Base-by-base conservation (phyloP, 2,888 invertebrate genomes). In the Dryadula phaetusa region DNA sequence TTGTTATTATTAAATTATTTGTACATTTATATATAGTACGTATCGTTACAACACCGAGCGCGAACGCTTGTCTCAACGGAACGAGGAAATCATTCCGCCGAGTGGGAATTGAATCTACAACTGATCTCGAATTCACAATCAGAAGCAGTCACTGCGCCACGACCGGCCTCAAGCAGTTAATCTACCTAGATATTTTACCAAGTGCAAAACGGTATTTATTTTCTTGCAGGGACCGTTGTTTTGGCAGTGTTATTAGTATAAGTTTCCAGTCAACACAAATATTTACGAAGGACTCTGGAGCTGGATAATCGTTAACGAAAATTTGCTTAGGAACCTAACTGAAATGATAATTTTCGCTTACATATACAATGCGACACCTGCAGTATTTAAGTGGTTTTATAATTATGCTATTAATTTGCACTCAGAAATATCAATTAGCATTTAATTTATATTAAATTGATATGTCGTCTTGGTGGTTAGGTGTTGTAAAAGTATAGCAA, bases 291-390 rank as follows among this genome's bases (percentile, higher is more conserved):
- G 68, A 65, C 49, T 56, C 58, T 10, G 3, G 44, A 58, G 44
- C 16, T 62, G 69, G 66, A 66, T 69, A 66, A 69, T 62, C 69
- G 58, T 53, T 53, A 44, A 52, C 44, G 65, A 42, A 69, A 69
- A 69, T 69, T 62, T 69, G 44, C 34, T 32, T 49, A 54, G 34
- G 16, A 34, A 65, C 62, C 49, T 25, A 42, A 62, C 40, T 52
- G 28, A 64, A 60, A 56, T 44, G 25, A 62, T 40, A 56, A 56
- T 10, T 37, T 56, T 22, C 22, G 40, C 40, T 25, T 25, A 56
- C 40, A 40, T 22, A 22, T 37, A 8, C 16, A 52, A 16, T 1
- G 4, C 16, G 10, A 52, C 52, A 10, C 16, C 28, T 32, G 52
- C 16, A 52, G n/a, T 4, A 8, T 16, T 3, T 28, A 10, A 28